Conservation (phyloP, 1,140 invertebrate genomes). For the Papilio dardanus region DNA sequence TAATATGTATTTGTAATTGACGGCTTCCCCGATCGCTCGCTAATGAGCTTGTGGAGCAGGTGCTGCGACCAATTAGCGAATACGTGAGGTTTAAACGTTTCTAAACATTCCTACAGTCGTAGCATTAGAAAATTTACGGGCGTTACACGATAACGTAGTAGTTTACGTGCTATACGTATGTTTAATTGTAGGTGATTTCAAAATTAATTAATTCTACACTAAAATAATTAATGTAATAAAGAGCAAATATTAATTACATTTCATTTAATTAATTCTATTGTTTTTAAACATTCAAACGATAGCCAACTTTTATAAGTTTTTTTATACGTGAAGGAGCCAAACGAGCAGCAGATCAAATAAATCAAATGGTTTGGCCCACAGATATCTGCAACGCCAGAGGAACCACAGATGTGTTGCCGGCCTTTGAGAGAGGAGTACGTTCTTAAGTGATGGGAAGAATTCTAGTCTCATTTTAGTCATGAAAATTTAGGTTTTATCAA, state of each 20-base stretch:
- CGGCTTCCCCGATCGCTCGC: slow-evolving; percentile 29
- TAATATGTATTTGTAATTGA: slow-evolving; percentile 18
- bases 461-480: neutral
- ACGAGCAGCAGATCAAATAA: too few species aligned
- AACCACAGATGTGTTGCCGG: too few species aligned
- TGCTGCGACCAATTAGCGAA: slow-evolving; percentile 28
- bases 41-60: slow-evolving; percentile 27
- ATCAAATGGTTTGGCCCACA: neutral
- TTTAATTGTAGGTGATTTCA: neutral
- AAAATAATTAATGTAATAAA: neutral
- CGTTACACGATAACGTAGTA: neutral
- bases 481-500: neutral
- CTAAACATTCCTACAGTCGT: slow-evolving; percentile 3
- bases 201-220: neutral
- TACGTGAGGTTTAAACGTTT: slow-evolving; percentile 32
- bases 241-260: neutral
- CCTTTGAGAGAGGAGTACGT: too few species aligned
- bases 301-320: too few species aligned
- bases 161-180: neutral
- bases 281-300: too few species aligned
- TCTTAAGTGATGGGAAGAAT: too few species aligned
- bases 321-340: too few species aligned
- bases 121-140: neutral
- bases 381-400: too few species aligned
- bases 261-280: too few species aligned